phyloP scores from a whole-genome alignment of 2,888 invertebrate species.

The Cryptocephalus moraei region DNA sequence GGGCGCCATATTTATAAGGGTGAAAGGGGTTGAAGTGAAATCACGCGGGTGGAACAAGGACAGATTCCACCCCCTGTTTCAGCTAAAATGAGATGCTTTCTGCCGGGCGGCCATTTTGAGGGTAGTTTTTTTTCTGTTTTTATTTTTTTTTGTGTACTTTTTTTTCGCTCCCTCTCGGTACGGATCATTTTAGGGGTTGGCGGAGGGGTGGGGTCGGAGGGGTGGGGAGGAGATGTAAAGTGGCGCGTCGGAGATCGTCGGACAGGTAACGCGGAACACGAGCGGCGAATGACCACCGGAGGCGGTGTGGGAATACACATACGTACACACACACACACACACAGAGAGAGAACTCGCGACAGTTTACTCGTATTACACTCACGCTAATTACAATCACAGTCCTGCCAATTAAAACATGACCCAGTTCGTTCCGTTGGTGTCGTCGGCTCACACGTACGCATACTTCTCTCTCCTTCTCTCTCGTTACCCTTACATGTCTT shows the following conservation, averaged over 20 bases:
- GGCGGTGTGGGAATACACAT: background rate
- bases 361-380: conserved; percentile 30
- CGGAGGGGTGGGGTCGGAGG: background rate
- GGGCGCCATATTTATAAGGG: conserved; percentile 44
- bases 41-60: conserved; percentile 42
- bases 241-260: background rate
- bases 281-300: background rate
- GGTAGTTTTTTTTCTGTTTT: conserved; percentile 51
- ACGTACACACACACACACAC: conserved; percentile 13
- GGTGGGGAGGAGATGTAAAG: background rate
- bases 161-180: conserved; percentile 37
- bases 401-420: conserved; percentile 33
- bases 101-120: conserved; percentile 62
- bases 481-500: too few relatives aligned
- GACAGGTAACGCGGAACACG: background rate
- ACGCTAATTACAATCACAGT: conserved; percentile 33
- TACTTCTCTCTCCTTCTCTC: too few relatives aligned
- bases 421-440: conserved; percentile 16
- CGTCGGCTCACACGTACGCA: too few relatives aligned
- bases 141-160: conserved; percentile 35
- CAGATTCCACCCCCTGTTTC: conserved; percentile 39
- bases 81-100: conserved; percentile 43
- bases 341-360: too few relatives aligned
- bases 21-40: conserved; percentile 41
- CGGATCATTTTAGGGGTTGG: conserved; percentile 37